These are phyloP conservation scores for Drosophila meridionalis DNA, from an alignment of 2,888 invertebrate genomes.

Conservation along the genomic window DNA sequence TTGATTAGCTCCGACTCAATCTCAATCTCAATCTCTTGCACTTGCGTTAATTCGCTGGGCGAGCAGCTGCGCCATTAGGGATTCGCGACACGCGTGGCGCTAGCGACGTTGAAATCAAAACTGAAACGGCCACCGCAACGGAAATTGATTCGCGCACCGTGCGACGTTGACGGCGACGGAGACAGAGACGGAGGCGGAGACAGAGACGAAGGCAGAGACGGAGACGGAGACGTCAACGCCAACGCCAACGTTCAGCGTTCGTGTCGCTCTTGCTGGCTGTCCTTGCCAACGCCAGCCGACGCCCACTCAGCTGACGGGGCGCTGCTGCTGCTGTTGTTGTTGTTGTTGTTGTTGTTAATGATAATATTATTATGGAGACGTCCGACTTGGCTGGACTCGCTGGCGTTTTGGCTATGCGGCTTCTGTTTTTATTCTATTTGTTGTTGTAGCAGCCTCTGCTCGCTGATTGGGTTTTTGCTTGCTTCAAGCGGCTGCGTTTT, in stretches of 20 bases:
- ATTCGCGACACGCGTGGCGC: conserved; percentile 79
- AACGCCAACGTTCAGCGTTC: conserved; percentile 34
- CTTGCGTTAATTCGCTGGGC: conserved; percentile 50
- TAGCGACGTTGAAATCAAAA: conserved; percentile 77
- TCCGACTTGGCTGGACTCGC: conserved; percentile 55
- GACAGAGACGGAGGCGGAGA: conserved; percentile 1
- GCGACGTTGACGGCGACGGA: conserved; percentile 27
- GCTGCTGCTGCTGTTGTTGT: conserved; percentile 19
- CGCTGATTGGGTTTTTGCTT: conserved; percentile 69
- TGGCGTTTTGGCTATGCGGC: conserved; percentile 63
- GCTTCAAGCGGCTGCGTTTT: conserved; percentile 72
- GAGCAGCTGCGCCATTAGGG: conserved; percentile 65
- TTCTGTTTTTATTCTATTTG: conserved; percentile 53
- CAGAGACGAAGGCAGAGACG: conserved; percentile 8
- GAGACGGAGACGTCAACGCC: conserved; percentile 26
- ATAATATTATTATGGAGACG: conserved; percentile 58
- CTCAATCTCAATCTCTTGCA: conserved; percentile 36
- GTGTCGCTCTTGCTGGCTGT: conserved; percentile 55
- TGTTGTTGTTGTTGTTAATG: conserved; percentile 46
- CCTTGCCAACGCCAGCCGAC: conserved; percentile 68
- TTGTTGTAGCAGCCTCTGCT: conserved; percentile 28
- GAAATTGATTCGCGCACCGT: conserved; percentile 77
- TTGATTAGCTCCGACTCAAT: neutral
- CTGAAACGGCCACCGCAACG: conserved; percentile 77
- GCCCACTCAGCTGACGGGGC: conserved; percentile 59